phyloP scores from a whole-genome alignment of 2,888 invertebrate species.

The Mythimna impura region DNA sequence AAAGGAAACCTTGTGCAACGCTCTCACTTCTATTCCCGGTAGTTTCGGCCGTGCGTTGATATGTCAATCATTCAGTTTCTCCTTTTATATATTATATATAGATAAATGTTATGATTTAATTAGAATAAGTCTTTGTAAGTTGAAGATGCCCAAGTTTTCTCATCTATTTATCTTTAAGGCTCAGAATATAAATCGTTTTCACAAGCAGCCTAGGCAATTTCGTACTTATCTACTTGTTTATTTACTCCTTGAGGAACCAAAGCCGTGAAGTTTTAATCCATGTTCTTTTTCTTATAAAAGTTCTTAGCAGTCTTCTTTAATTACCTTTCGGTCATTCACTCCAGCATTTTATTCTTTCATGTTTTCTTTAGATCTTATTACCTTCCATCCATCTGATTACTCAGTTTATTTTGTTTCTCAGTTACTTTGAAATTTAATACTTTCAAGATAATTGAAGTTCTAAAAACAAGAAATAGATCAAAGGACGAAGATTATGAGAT shows the following conservation, averaged over 20 bases:
- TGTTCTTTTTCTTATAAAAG: constrained; percentile 21
- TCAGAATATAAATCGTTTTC: neutral
- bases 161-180: neutral
- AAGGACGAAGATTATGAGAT: constrained; percentile 29
- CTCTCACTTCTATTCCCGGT: too few species aligned
- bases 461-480: constrained; percentile 32
- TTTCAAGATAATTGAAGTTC: constrained; percentile 33
- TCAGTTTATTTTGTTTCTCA: constrained; percentile 28
- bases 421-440: constrained; percentile 28
- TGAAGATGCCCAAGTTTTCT: neutral
- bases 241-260: constrained; percentile 12
- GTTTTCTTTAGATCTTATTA: constrained; percentile 30
- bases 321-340: constrained; percentile 25
- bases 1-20: too few species aligned
- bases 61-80: too few species aligned
- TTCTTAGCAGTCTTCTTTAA: constrained; percentile 29
- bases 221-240: constrained; percentile 10
- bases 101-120: too few species aligned
- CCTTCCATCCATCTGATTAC: constrained; percentile 29
- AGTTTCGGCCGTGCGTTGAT: too few species aligned
- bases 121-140: neutral
- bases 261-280: constrained; percentile 24
- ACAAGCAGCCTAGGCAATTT: neutral
- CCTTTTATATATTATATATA: too few species aligned
- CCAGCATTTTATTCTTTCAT: constrained; percentile 28